Conservation (phyloP, 2,797 vertebrate species). For the Leptodactylus fallax region DNA sequence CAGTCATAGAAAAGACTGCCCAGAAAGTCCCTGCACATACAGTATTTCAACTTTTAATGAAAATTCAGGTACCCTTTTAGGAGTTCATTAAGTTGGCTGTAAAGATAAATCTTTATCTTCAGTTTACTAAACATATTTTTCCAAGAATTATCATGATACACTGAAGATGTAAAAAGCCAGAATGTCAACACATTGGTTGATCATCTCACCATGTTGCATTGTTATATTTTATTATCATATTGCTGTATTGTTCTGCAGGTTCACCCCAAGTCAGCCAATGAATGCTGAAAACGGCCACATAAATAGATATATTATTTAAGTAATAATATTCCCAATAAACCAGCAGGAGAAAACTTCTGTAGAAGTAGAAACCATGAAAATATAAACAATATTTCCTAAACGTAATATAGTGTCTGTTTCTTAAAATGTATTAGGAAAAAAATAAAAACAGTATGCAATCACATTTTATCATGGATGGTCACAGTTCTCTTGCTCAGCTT, state of each 20-base stretch:
- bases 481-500: slow-evolving; percentile 55
- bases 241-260: neutral
- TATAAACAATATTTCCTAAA: slow-evolving; percentile 34
- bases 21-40: no score
- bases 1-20: no score
- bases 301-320: neutral
- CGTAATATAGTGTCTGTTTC: slow-evolving; percentile 17
- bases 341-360: neutral
- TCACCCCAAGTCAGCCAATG: neutral
- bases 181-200: neutral
- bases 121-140: neutral
- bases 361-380: slow-evolving; percentile 21
- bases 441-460: slow-evolving; percentile 44
- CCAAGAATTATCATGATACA: neutral
- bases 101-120: neutral
- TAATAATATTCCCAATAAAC: neutral
- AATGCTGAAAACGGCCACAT: neutral
- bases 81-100: neutral
- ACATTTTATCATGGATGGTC: slow-evolving; percentile 59
- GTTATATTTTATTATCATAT: neutral
- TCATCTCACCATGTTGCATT: neutral
- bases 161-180: neutral
- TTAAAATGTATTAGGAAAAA: slow-evolving; percentile 38
- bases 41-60: no score
- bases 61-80: no score